Base-by-base conservation (phyloP, 2,113 vertebrate species). In the Geococcyx californianus region DNA sequence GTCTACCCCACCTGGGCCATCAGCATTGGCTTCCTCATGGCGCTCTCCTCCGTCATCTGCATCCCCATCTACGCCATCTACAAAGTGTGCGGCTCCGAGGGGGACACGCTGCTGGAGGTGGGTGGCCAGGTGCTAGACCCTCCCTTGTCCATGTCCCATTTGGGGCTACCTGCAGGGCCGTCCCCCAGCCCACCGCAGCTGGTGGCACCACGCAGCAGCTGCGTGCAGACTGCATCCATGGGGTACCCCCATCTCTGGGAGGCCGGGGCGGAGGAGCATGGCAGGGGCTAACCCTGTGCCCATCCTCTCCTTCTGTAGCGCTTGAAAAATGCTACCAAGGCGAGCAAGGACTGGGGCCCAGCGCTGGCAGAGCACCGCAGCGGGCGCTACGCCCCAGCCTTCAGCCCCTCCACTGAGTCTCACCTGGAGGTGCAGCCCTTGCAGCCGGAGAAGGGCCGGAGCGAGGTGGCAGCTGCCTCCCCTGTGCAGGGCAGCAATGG, bases 11-110 rank as follows among this genome's bases (percentile, higher is more conserved):
- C 95, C 92, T 99, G 99, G 99, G 99, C 99, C 20, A 97, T 99
- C 97, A 97, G 97, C 85, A 98, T 99, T 0, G 99, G 99, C 75
- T 99, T 99, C 96, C 96, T 98, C 95, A 99, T 99, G 99, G 99
- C 99, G 0, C 89, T 99, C 72, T 99, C 99, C 75, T 99, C 99
- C 0, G 99, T 99, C 72, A 95, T 99, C 91, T 99, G 99, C 97
- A 99, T 99, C 97, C 99, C 99, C 2, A 47, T 99, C 94, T 99
- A 99, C 0, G 99, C 99, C 45, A 94, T 99, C 93, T 99, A 98
- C 98, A 98, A 98, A 98, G 98, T 99, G 78, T 98, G 98, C 73
- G 78, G 94, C 87, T 99, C 99, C 8, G 98, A 99, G 26, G 99
- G 99, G 56, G 98, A 98, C 96, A 99, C 99, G 5, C 98, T 99